Percentiles rank a stretch among this genome's conserved stretches.
Evolutionary conservation across 2,797 vertebrate species (phyloP).

Genomic region (Acrossocheilus fasciatus): DNA sequence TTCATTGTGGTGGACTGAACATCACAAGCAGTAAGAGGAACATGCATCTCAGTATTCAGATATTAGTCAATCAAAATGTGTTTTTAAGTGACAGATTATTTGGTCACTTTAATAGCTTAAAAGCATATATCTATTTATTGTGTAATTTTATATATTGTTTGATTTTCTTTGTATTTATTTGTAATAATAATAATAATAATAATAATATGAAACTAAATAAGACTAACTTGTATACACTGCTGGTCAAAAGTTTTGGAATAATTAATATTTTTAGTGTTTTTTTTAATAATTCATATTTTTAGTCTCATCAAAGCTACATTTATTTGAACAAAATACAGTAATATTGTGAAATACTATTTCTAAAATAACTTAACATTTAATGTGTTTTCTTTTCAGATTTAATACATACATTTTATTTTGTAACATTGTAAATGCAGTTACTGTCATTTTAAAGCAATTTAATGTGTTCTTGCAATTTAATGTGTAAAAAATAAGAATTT

Average conservation of each 20-base stretch:
- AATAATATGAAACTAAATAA: neutral
- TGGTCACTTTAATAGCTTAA: neutral
- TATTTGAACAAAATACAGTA: neutral
- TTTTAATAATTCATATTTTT: neutral
- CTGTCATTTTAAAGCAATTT: neutral
- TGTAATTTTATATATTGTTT: neutral
- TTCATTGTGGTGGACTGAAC: conserved; percentile 13
- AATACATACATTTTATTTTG: neutral
- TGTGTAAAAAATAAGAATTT: neutral
- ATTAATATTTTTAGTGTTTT: neutral
- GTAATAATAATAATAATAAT: neutral
- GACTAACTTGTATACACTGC: neutral
- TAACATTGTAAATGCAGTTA: neutral
- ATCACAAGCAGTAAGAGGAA: neutral
- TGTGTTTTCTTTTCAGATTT: neutral
- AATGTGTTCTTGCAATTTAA: neutral
- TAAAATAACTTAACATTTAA: neutral
- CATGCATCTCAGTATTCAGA: neutral
- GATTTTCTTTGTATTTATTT: neutral
- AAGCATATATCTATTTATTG: neutral
- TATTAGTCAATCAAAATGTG: too few species aligned
- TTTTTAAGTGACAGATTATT: neutral
- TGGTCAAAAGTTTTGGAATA: neutral
- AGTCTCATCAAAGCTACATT: neutral
- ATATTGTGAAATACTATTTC: neutral